Conservation (phyloP, 2,113 vertebrate genomes). For the Scomber japonicus region DNA sequence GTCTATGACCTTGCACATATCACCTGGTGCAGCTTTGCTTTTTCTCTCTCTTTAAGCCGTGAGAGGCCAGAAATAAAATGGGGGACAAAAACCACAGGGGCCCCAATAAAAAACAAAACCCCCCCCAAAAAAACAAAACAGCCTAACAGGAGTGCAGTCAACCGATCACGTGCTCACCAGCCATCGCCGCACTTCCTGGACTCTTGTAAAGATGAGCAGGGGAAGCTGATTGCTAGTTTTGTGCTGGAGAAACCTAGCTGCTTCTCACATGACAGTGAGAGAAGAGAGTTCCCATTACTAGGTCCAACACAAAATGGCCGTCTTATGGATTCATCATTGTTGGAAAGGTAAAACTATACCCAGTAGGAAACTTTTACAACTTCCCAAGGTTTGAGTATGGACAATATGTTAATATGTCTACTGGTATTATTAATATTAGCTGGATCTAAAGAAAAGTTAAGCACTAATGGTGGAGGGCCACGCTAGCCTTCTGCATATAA, state of each 20-base stretch:
- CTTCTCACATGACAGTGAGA: conserved; percentile 10
- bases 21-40: conserved; percentile 85
- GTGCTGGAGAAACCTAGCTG: conserved; percentile 40
- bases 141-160: conserved; percentile 79
- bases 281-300: background rate
- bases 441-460: conserved; percentile 19
- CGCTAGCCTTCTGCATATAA: conserved; percentile 14
- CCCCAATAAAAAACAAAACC: conserved; percentile 13
- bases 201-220: conserved; percentile 13
- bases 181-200: conserved; percentile 42
- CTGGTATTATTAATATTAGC: conserved; percentile 18
- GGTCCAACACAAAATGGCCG: conserved; percentile 34
- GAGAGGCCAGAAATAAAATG: conserved; percentile 85
- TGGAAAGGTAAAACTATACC: background rate
- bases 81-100: conserved; percentile 44
- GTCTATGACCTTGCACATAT: conserved; percentile 90
- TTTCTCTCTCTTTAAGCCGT: conserved; percentile 81
- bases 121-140: background rate
- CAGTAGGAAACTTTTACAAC: conserved; percentile 22
- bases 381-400: conserved; percentile 7
- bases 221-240: conserved; percentile 33
- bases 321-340: conserved; percentile 1
- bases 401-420: conserved; percentile 20
- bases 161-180: conserved; percentile 83
- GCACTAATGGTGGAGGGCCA: conserved; percentile 29